These are phyloP conservation scores for Drosophila varians DNA, from an alignment of 1,140 invertebrate genomes.

Conservation along the genomic window DNA sequence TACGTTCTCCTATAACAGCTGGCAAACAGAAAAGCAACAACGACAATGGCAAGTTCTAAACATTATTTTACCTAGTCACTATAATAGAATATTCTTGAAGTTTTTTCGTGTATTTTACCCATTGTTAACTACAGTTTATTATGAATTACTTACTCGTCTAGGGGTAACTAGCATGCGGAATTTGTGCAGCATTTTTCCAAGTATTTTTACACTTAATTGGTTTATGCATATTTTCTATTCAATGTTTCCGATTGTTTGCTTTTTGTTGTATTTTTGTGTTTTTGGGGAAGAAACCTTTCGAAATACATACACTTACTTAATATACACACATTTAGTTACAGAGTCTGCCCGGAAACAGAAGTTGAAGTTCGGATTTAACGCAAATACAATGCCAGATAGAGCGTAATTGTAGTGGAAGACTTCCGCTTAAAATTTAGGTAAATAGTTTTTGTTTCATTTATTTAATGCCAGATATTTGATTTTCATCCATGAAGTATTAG, in stretches of 20 bases:
- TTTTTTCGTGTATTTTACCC: conserved; percentile 22
- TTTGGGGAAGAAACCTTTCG: conserved; percentile 67
- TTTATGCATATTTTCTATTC: conserved; percentile 15
- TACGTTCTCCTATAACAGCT: conserved; percentile 13
- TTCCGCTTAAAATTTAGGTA: conserved; percentile 82
- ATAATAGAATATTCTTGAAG: conserved; percentile 2
- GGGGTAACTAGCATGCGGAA: conserved; percentile 46
- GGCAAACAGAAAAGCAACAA: conserved; percentile 34
- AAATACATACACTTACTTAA: conserved; percentile 69
- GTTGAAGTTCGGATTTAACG: conserved; percentile 29
- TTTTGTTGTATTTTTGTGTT: conserved; percentile 22
- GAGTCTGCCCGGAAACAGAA: conserved; percentile 14
- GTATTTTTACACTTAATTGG: conserved; percentile 28
- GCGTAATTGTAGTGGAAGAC: conserved; percentile 83
- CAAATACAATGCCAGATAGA: conserved; percentile 47
- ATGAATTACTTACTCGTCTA: conserved; percentile 44
- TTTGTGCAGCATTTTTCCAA: conserved; percentile 55
- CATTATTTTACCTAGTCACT: conserved; percentile 16
- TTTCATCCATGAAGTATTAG: conserved; percentile 41
- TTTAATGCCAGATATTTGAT: conserved; percentile 52
- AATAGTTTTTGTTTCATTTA: conserved; percentile 11
- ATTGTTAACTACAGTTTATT: conserved; percentile 67
- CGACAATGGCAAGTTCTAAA: conserved; percentile 38
- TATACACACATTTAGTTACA: conserved; percentile 52
- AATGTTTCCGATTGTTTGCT: conserved; percentile 9